Base-by-base conservation (phyloP, 2,797 vertebrate species). In the Aldrovandia affinis region DNA sequence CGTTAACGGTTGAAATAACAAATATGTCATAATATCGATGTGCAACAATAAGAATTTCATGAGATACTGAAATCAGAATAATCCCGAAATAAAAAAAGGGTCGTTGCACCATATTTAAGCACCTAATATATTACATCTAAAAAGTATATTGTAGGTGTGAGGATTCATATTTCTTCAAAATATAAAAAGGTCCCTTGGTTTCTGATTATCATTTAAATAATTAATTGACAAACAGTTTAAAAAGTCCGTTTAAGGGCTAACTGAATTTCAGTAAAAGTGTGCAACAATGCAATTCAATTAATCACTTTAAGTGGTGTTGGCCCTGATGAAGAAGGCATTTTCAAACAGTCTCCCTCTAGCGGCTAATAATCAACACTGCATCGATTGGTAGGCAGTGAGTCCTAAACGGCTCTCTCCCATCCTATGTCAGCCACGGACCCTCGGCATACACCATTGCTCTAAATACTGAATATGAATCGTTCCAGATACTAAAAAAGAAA, bases 311-410 rank as follows among this genome's bases (percentile, higher is more conserved):
- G 65, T 7, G 65, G 18, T 2, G 20, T 42, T 1, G n/a, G n/a
- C n/a, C 0, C 36, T 78, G 20, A 78, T 78, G 8, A 44, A 47
- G 42, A 28, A 20, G 70, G 18, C 22, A 44, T 44, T 78, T 78
- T 44, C 25, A 6, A 50, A 8, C 28, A 78, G 73, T 78, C 25
- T 78, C 73, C 42, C 73, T 47, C 73, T 78, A n/a, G 73, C 73
- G 73, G 39, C 22, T 78, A 78, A 78, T 78, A 44, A 78, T 78
- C 39, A 42, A 44, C 22, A 44, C 73, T 78, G 42, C 73, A 78
- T 73, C 33, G 42, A 25, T 22, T 75, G 2, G 14, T 20, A 15
- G 6, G 22, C 42, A 18, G 73, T 14, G 73, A 30, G 63, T 65
- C 4, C 25, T n/a, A 6, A 65, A 28, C 22, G 14, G 12, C 2